Evolutionary conservation across 1,140 invertebrate species (phyloP).

Genomic region (Globodera rostochiensis): DNA sequence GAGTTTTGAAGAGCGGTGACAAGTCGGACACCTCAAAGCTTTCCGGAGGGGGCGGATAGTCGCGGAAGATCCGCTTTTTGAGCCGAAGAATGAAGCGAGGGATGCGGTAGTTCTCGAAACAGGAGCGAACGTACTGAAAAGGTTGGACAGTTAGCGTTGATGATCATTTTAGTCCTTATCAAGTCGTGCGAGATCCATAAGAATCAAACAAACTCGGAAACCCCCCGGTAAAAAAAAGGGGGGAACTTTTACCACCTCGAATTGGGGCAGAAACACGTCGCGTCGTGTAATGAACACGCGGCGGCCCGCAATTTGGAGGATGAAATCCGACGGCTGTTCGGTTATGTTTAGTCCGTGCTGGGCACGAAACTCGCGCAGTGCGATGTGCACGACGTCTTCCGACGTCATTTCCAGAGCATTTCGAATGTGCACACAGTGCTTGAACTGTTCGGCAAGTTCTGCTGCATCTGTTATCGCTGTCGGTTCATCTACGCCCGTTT

Average conservation of each 20-base stretch:
- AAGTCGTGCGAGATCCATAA: no score
- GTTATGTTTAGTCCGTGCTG: constrained; percentile 37
- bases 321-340: constrained; percentile 47
- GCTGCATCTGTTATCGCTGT: not conserved
- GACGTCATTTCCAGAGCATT: constrained; percentile 48
- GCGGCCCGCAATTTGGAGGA: constrained; percentile 54
- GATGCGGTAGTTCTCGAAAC: constrained; percentile 59
- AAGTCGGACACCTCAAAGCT: constrained; percentile 47
- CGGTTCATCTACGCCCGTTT: not conserved
- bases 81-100: constrained; percentile 49
- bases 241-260: constrained; percentile 31
- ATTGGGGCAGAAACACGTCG: constrained; percentile 39
- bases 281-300: constrained; percentile 48
- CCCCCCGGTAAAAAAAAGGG: not conserved
- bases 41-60: constrained; percentile 46
- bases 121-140: constrained; percentile 57
- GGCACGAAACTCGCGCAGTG: constrained; percentile 30
- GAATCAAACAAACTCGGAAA: no score
- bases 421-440: constrained; percentile 40
- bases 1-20: not conserved
- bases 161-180: no score
- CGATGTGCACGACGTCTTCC: constrained; percentile 26
- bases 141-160: no score
- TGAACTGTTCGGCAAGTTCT: constrained; percentile 14
- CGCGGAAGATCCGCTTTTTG: constrained; percentile 37